Conservation (phyloP, 1,140 invertebrate genomes). For the Drosophila neocordata region DNA sequence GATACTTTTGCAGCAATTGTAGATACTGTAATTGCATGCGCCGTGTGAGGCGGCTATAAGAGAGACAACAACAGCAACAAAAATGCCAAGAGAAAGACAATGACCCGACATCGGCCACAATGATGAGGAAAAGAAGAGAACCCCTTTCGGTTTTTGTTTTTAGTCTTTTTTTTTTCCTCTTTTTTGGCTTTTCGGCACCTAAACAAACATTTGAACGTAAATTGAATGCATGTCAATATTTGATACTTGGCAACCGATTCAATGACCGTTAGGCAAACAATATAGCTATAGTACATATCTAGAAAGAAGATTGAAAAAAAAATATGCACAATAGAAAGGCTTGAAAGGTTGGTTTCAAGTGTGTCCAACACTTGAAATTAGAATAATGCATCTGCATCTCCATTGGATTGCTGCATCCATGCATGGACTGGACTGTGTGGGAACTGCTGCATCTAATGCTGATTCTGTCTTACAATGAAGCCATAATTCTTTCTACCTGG, state of each 20-base stretch:
- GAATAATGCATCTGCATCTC: slow-evolving; percentile 11
- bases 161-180: too few species aligned
- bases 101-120: neutral
- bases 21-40: slow-evolving; percentile 76
- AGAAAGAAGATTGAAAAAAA: slow-evolving; percentile 9
- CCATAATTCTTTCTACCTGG: slow-evolving; percentile 71
- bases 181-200: slow-evolving; percentile 46
- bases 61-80: slow-evolving; percentile 3
- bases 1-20: slow-evolving; percentile 72
- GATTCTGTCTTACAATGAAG: slow-evolving; percentile 58
- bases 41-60: slow-evolving; percentile 25
- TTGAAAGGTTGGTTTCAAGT: slow-evolving; percentile 38
- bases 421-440: slow-evolving; percentile 34
- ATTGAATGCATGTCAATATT: slow-evolving; percentile 76
- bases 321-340: neutral
- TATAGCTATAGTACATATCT: neutral
- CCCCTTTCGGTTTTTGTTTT: neutral
- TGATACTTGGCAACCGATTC: slow-evolving; percentile 31
- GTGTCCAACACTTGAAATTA: slow-evolving; percentile 46
- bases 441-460: slow-evolving; percentile 33
- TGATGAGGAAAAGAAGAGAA: neutral
- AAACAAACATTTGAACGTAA: slow-evolving; percentile 55
- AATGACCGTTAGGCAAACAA: slow-evolving; percentile 64
- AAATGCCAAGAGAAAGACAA: slow-evolving; percentile 3
- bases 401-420: neutral